A percentile compares a stretch with the other conserved stretches of the same genome.
Conservation (phyloP, 2,797 vertebrate species). For the Pangasius sanitwongsei region DNA sequence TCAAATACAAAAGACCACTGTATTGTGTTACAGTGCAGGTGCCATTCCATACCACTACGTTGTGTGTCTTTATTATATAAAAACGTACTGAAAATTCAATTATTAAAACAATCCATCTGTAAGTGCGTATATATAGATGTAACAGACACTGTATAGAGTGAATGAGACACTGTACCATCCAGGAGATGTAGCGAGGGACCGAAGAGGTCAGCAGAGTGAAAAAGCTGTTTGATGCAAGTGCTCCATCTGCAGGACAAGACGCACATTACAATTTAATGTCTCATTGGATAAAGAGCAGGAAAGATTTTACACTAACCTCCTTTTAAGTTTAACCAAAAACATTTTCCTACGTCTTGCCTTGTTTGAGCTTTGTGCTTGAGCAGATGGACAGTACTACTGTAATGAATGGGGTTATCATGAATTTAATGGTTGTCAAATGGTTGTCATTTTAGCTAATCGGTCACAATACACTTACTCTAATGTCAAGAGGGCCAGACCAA, state of each 20-base stretch:
- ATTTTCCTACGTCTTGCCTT: background rate
- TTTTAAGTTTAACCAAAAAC: background rate
- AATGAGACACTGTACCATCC: conserved; percentile 82
- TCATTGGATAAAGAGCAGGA: background rate
- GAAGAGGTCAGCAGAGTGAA: conserved; percentile 85
- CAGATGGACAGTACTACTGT: background rate
- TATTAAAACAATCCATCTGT: background rate
- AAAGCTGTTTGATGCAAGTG: conserved; percentile 83
- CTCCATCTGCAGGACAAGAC: conserved; percentile 85
- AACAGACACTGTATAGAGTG: background rate
- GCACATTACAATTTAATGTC: background rate
- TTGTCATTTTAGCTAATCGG: background rate
- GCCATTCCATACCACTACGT: background rate
- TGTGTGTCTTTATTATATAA: background rate
- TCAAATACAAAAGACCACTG: background rate
- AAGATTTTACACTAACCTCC: background rate
- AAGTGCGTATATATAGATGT: background rate
- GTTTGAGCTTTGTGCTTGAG: background rate
- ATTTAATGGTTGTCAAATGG: background rate
- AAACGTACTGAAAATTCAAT: background rate
- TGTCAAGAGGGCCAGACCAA: background rate
- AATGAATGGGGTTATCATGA: background rate
- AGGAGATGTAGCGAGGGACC: conserved; percentile 87
- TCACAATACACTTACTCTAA: background rate
- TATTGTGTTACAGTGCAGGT: background rate